Evolutionary conservation across 2,888 invertebrate genomes (phyloP).

Genomic region (Bruchidius siliquastri): DNA sequence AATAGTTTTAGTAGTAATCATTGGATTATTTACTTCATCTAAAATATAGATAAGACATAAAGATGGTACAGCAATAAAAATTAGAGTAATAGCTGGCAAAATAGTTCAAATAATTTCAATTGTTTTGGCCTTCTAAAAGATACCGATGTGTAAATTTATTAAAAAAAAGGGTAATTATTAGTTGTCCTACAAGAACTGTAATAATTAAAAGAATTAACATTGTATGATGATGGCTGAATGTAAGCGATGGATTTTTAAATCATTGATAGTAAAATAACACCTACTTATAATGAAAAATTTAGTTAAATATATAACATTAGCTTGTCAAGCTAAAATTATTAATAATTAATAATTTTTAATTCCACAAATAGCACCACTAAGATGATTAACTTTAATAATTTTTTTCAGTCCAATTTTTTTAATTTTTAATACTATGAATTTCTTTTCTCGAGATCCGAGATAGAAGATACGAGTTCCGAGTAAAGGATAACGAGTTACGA

Average conservation of each 20-base stretch:
- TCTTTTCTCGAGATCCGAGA: no score
- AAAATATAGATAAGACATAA: constrained; percentile 57
- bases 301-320: no score
- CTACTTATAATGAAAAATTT: no score
- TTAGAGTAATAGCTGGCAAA: constrained; percentile 56
- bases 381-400: no score
- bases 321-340: no score
- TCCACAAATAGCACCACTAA: no score
- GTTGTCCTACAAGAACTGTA: constrained; percentile 55
- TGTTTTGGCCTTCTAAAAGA: constrained; percentile 55
- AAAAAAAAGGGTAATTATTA: constrained; percentile 54
- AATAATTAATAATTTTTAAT: no score
- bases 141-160: constrained; percentile 56
- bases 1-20: constrained; percentile 58
- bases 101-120: constrained; percentile 65
- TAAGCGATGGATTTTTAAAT: no score
- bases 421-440: no score
- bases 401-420: no score
- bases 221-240: constrained; percentile 58
- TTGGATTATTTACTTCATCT: constrained; percentile 58
- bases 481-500: no score
- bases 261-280: constrained; percentile 62
- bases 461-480: no score
- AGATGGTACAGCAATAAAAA: constrained; percentile 61
- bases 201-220: constrained; percentile 60